Conservation (phyloP, 2,797 vertebrate species). For the Schizopygopsis malacanthus region DNA sequence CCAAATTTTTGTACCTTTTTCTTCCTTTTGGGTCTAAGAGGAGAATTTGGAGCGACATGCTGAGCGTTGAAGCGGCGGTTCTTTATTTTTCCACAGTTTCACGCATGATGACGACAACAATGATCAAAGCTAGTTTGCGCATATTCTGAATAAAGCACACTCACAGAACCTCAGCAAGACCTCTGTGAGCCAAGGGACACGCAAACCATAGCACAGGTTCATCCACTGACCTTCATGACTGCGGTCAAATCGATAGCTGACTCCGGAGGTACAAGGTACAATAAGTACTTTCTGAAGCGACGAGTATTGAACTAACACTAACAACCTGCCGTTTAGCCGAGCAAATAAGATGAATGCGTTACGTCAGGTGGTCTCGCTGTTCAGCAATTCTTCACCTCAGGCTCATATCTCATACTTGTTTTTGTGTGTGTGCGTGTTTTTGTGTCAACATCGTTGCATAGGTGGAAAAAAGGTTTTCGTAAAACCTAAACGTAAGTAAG, state of each 20-base stretch:
- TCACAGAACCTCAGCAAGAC: constrained; percentile 48
- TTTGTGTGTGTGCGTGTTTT: constrained; percentile 62
- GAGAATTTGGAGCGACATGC: constrained; percentile 51
- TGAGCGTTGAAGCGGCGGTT: constrained; percentile 33
- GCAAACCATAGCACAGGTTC: constrained; percentile 14
- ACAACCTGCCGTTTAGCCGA: neutral
- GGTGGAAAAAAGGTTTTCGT: constrained; percentile 6
- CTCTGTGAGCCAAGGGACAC: constrained; percentile 29
- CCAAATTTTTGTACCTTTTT: constrained; percentile 93
- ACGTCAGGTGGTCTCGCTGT: constrained; percentile 34
- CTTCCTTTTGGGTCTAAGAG: constrained; percentile 71
- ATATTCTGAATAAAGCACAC: constrained; percentile 55
- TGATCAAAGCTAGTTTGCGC: constrained; percentile 47
- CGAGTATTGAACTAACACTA: constrained; percentile 11
- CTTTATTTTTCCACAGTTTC: constrained; percentile 42
- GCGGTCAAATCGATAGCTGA: constrained; percentile 20
- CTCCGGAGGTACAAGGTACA: neutral
- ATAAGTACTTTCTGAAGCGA: neutral
- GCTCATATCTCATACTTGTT: constrained; percentile 41
- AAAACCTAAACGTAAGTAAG: constrained; percentile 3
- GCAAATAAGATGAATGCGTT: neutral
- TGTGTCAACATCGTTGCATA: constrained; percentile 48
- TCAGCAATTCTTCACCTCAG: constrained; percentile 50
- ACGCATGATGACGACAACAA: constrained; percentile 41
- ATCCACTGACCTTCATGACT: constrained; percentile 2